phyloP scores from a whole-genome alignment of 2,113 vertebrate species.

The Epinephelus fuscoguttatus region DNA sequence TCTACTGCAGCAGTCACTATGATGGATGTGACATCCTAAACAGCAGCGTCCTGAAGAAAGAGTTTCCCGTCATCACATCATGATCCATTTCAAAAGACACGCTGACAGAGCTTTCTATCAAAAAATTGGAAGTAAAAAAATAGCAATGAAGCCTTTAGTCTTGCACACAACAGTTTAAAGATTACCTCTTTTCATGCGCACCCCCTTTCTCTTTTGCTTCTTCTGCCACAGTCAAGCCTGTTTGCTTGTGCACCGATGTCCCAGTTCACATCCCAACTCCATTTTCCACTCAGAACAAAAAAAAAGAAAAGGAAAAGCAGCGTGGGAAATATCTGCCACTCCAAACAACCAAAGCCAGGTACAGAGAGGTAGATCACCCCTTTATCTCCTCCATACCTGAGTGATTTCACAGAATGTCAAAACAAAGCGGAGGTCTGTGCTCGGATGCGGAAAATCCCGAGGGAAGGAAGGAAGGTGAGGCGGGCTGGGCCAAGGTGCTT shows the following conservation, averaged over 20 bases:
- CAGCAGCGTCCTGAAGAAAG: constrained; percentile 12
- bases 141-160: constrained; percentile 6
- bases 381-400: constrained; percentile 51
- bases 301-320: constrained; percentile 37
- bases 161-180: background rate
- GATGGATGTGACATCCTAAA: constrained; percentile 37
- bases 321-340: constrained; percentile 52
- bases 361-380: constrained; percentile 29
- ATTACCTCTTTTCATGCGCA: constrained; percentile 42
- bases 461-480: constrained; percentile 52
- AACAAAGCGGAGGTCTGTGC: constrained; percentile 60
- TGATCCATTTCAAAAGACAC: constrained; percentile 24
- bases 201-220: constrained; percentile 23
- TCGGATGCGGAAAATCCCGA: constrained; percentile 59
- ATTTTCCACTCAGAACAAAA: constrained; percentile 29
- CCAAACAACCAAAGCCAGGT: constrained; percentile 54
- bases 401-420: constrained; percentile 46
- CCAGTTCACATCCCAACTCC: constrained; percentile 5
- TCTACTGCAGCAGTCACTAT: constrained; percentile 29
- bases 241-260: constrained; percentile 11
- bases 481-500: constrained; percentile 50
- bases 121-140: constrained; percentile 18
- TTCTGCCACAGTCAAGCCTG: constrained; percentile 30
- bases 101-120: background rate
- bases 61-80: constrained; percentile 27